These are phyloP conservation scores for Hydrochoerus hydrochaeris DNA, from an alignment of 2,113 vertebrate species.

Conservation along the genomic window DNA sequence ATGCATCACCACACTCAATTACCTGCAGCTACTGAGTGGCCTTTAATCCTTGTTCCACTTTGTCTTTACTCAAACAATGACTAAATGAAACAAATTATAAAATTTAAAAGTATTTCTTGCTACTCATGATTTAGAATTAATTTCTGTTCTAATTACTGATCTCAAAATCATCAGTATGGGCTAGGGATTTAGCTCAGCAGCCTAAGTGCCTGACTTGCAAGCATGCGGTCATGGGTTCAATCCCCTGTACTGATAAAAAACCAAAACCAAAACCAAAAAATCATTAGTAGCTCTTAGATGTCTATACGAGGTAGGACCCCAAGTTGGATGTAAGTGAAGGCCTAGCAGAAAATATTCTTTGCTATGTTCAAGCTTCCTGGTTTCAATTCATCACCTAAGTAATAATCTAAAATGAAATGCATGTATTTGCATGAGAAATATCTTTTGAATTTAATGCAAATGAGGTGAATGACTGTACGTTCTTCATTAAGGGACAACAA, in stretches of 20 bases:
- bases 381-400: conserved; percentile 25
- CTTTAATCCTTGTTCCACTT: conserved; percentile 41
- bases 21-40: neutral
- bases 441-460: conserved; percentile 35
- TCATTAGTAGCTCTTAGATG: neutral
- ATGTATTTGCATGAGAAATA: neutral
- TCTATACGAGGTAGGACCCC: neutral
- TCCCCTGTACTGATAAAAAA: too few species aligned
- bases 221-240: too few species aligned
- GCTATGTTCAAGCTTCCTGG: neutral
- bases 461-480: neutral
- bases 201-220: too few species aligned
- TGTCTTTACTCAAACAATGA: neutral
- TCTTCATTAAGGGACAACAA: neutral
- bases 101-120: conserved; percentile 53
- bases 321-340: neutral
- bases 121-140: conserved; percentile 54
- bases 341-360: neutral
- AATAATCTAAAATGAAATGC: conserved; percentile 21
- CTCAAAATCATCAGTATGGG: conserved; percentile 28
- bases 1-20: too few species aligned
- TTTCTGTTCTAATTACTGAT: conserved; percentile 42
- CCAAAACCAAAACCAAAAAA: too few species aligned
- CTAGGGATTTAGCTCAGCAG: too few species aligned
- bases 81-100: neutral